A percentile compares a stretch with the other conserved stretches of the same genome.
These are phyloP conservation scores for Caranx melampygus DNA, from an alignment of 2,113 vertebrate species.

Conservation along the genomic window DNA sequence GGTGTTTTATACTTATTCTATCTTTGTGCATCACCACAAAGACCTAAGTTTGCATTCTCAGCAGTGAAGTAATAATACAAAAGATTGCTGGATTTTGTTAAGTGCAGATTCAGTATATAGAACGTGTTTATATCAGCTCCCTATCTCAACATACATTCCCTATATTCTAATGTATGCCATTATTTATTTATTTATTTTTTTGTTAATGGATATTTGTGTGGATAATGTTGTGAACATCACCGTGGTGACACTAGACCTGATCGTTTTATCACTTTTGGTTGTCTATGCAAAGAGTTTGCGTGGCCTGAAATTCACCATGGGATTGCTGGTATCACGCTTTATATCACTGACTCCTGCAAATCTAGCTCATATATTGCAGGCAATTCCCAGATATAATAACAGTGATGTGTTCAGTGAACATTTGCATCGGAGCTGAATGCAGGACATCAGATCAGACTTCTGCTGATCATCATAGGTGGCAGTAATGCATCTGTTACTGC, in stretches of 20 bases:
- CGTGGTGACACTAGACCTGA: too few species aligned
- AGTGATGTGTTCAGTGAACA: too few species aligned
- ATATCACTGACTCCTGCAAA: too few species aligned
- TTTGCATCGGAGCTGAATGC: too few species aligned
- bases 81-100: not conserved
- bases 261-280: not conserved
- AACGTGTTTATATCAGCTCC: not conserved
- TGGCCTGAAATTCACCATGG: too few species aligned
- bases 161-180: not conserved
- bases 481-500: too few species aligned
- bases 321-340: too few species aligned
- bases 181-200: not conserved
- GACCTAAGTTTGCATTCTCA: not conserved
- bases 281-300: not conserved
- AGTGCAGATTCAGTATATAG: not conserved
- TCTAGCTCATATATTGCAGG: too few species aligned
- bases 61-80: not conserved
- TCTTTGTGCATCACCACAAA: not conserved
- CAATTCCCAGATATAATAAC: too few species aligned
- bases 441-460: too few species aligned
- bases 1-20: not conserved
- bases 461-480: too few species aligned
- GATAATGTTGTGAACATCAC: not conserved
- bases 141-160: not conserved
- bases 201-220: not conserved